A percentile compares a stretch with the other conserved stretches of the same genome.
Conservation (phyloP, 2,888 invertebrate species). For the Aphidoletes aphidimyza region DNA sequence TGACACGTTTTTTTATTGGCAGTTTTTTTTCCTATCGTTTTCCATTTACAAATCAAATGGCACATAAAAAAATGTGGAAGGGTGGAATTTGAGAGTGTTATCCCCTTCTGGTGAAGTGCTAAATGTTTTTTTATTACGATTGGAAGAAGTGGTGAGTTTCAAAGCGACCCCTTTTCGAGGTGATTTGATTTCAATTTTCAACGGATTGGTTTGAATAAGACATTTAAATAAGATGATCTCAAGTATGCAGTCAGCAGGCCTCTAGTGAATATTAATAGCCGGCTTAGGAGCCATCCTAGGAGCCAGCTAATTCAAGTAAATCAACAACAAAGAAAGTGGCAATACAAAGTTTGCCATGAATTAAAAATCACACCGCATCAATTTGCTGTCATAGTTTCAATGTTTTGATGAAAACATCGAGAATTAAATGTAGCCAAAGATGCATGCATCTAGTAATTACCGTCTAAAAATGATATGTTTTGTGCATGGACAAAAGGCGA, state of each 20-base stretch:
- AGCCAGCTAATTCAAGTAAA: conserved; percentile 34
- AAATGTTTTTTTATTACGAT: not conserved
- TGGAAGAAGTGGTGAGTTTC: conserved; percentile 5
- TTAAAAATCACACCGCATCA: not conserved
- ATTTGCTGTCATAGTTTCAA: not conserved
- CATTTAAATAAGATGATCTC: too few relatives aligned
- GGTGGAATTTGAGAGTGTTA: not conserved
- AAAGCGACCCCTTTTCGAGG: not conserved
- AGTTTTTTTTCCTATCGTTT: not conserved
- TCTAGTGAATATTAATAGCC: too few relatives aligned
- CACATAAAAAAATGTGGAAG: not conserved
- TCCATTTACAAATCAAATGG: not conserved
- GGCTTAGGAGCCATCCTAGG: not conserved
- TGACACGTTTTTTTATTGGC: not conserved
- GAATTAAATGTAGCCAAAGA: not conserved
- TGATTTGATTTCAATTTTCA: not conserved
- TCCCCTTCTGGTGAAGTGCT: conserved; percentile 17
- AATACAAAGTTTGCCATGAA: not conserved
- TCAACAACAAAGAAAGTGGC: not conserved
- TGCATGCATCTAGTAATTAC: conserved; percentile 41
- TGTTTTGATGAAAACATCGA: not conserved
- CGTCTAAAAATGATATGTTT: conserved; percentile 30
- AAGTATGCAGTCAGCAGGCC: too few relatives aligned
- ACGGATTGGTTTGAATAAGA: too few relatives aligned
- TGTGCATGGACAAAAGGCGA: conserved; percentile 4